Percentiles rank a stretch among this genome's conserved stretches.
phyloP scores from a whole-genome alignment of 2,797 vertebrate species.

The Notoglanidium macrostoma region DNA sequence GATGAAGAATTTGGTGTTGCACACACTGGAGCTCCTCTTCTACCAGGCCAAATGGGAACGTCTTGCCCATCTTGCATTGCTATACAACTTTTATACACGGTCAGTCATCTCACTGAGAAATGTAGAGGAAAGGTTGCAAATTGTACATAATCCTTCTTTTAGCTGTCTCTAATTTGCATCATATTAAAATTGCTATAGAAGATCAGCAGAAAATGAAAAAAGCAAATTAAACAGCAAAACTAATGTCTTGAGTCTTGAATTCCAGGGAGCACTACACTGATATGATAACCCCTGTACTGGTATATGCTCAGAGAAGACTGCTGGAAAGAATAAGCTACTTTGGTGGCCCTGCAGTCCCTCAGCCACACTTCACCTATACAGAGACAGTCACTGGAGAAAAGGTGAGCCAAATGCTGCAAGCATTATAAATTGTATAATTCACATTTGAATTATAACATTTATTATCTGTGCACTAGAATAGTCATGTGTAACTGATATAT shows the following conservation, averaged over 20 bases:
- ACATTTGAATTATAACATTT: not conserved
- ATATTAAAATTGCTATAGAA: not conserved
- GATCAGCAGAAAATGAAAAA: not conserved
- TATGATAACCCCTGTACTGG: conserved; percentile 82
- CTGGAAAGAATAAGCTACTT: conserved; percentile 74
- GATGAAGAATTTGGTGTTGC: conserved; percentile 80
- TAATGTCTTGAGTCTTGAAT: conserved; percentile 9
- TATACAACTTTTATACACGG: conserved; percentile 86
- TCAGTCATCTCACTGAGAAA: conserved; percentile 62
- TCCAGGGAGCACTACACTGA: conserved; percentile 84
- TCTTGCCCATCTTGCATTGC: conserved; percentile 83
- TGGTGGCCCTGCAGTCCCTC: conserved; percentile 68
- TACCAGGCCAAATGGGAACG: conserved; percentile 86
- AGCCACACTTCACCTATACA: conserved; percentile 74
- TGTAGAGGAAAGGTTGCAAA: not conserved
- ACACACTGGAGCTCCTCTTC: conserved; percentile 85
- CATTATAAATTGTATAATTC: not conserved
- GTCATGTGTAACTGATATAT: conserved; percentile 52
- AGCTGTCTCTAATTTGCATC: not conserved
- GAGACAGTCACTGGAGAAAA: conserved; percentile 68
- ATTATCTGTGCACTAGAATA: conserved; percentile 7
- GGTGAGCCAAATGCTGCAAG: conserved; percentile 66
- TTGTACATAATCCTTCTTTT: not conserved
- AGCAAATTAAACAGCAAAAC: not conserved
- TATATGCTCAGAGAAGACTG: conserved; percentile 88